These are phyloP conservation scores for Xiphophorus couchianus DNA, from an alignment of 2,113 vertebrate species.

Conservation along the genomic window DNA sequence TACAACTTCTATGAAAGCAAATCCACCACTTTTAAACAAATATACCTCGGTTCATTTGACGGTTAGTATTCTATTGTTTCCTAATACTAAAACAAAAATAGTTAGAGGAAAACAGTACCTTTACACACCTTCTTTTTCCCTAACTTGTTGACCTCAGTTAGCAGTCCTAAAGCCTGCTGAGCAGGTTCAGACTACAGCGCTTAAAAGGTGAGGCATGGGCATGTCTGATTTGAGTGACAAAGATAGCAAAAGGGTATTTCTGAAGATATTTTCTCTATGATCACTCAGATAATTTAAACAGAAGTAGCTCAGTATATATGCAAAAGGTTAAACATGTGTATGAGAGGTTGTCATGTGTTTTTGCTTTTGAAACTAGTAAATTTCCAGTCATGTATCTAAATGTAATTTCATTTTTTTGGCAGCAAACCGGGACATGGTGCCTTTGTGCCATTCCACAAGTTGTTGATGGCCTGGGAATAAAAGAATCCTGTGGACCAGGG, in stretches of 20 bases:
- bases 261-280: no score
- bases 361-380: background rate
- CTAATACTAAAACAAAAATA: no score
- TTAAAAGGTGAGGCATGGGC: background rate
- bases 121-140: background rate
- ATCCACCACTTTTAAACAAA: background rate
- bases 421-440: constrained; percentile 77
- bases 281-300: background rate
- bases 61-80: background rate
- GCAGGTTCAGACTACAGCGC: background rate
- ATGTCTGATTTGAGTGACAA: background rate
- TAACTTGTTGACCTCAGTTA: constrained; percentile 17
- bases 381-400: background rate
- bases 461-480: constrained; percentile 83
- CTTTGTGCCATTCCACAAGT: constrained; percentile 81
- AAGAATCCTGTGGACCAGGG: background rate
- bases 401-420: constrained; percentile 6
- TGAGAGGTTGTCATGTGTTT: background rate
- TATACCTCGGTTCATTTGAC: background rate
- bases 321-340: background rate
- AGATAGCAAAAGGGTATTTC: background rate
- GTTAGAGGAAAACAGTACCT: background rate
- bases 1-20: background rate
- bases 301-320: rapidly evolving
- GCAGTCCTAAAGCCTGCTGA: constrained; percentile 19